Evolutionary conservation across 1,140 invertebrate genomes (phyloP), one percentile per base, ranked within the genome.

Genomic region (Scaptodrosophila lebanonensis): DNA sequence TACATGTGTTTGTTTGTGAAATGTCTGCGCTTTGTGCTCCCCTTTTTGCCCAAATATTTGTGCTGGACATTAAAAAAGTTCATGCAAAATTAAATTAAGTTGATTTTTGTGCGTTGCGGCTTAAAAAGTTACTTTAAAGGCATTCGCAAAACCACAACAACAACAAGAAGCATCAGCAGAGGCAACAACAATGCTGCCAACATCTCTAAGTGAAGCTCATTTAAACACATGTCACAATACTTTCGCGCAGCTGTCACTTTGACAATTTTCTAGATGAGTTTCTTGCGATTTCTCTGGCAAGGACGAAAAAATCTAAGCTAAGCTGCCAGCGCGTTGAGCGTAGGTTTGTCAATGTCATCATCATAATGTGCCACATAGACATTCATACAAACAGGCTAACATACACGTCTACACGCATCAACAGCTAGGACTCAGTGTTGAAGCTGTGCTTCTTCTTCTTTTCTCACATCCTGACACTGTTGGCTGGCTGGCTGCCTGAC

Each of bases 161-260:
- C n/a, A 27, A 38, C 4, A 12, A 32, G 27, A 15, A 42, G n/a
- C n/a, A n/a, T n/a, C n/a, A n/a, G n/a, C n/a, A 33, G 8, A n/a
- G 32, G 12, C 8, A 13, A 33, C 8, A 4, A 33, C 2, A n/a
- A 33, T 33, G 12, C 6, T 33, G 12, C 6, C 32, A 33, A 33
- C 12, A 27, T 29, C 36, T 20, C 36, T 40, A 79, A 79, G 63
- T 79, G 69, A 65, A 79, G 75, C 75, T 82, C 75, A 82, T 82
- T 82, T 82, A 82, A 82, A 82, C 75, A 82, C 69, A 82, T 82
- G 75, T 82, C 75, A 82, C 75, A 82, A 79, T 79, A 79, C 75
- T 82, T 82, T 75, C 61, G 61, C 66, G 73, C 75, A 79, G 66
- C 75, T 82, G 75, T 82, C 75, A 82, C 75, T 82, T 82, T 82